Base-by-base conservation (phyloP, 2,113 vertebrate species). In the Triplophysa dalaica region DNA sequence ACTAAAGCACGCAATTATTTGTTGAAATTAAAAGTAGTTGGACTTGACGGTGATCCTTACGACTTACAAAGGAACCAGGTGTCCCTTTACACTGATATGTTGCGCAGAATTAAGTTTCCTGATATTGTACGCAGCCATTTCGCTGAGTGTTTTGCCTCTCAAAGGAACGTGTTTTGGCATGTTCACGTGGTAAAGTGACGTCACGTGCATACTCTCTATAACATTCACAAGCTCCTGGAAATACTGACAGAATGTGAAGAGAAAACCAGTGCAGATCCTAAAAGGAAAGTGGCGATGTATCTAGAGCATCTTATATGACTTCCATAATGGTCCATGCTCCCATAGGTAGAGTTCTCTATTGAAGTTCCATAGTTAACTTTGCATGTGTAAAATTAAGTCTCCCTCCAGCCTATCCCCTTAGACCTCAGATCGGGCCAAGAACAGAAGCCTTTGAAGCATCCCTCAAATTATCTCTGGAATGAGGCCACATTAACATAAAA, bases 251-350 rank as follows among this genome's bases (percentile, higher is more conserved):
- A 26, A 61, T 60, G 11, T 61, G 58, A 43, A 16, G 22, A 19
- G 22, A n/a, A 29, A 70, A 70, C 4, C 24, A 70, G 48, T 12
- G 41, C 45, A 48, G 45, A 29, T 29, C 24, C 6, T 48, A 66
- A 62, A 82, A 77, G 43, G 12, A 81, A 89, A 85, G 48, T 45
- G 4, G 56, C 24, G 64, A 85, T 89, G 83, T 77, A 87, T 84
- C 79, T 86, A 77, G 77, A 87, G 78, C 82, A 77, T 79, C 16
- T 70, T 56, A 70, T 72, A 70, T 72, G 64, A 74, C 60, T 48
- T 80, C 81, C 69, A 48, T 87, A 85, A 89, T 82, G 69, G 52
- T 84, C 78, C 73, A 67, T 73, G 50, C 81, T 82, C 83, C 83
- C 81, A 75, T 80, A 66, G 82, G 85, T 70, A 81, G 52, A 75